Conservation (phyloP, 2,888 invertebrate species). For the Xylophagus ater region DNA sequence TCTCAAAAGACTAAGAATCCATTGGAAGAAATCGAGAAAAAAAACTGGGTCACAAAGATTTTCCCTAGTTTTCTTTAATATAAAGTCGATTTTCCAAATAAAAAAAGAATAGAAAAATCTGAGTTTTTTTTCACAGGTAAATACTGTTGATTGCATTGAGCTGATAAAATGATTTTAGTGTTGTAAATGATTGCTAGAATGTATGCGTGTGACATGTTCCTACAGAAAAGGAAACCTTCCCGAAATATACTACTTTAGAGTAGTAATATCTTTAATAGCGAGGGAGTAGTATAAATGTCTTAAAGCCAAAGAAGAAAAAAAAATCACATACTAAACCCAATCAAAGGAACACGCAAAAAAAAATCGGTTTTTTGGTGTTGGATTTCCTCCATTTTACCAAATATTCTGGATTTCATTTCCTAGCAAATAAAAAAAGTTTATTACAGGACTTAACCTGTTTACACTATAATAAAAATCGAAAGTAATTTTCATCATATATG, state of each 20-base stretch:
- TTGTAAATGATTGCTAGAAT: conserved; percentile 1
- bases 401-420: conserved; percentile 5
- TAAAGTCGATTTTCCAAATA: too few relatives aligned
- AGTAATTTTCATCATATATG: too few relatives aligned
- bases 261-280: too few relatives aligned
- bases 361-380: conserved; percentile 3
- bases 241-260: too few relatives aligned
- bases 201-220: conserved; percentile 7
- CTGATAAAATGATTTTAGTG: conserved; percentile 5
- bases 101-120: too few relatives aligned
- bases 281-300: too few relatives aligned
- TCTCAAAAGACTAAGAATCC: conserved; percentile 2
- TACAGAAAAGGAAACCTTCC: too few relatives aligned
- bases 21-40: conserved; percentile 8
- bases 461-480: too few relatives aligned
- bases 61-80: conserved; percentile 4
- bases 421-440: conserved; percentile 2
- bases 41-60: conserved; percentile 10
- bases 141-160: conserved; percentile 5
- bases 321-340: too few relatives aligned
- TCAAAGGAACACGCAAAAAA: conserved; percentile 16
- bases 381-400: conserved; percentile 8
- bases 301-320: too few relatives aligned
- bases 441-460: too few relatives aligned
- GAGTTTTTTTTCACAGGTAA: too few relatives aligned